A percentile compares a stretch with the other conserved stretches of the same genome.
These are phyloP conservation scores for Morpho helenor DNA, from an alignment of 2,888 invertebrate genomes.

Conservation along the genomic window DNA sequence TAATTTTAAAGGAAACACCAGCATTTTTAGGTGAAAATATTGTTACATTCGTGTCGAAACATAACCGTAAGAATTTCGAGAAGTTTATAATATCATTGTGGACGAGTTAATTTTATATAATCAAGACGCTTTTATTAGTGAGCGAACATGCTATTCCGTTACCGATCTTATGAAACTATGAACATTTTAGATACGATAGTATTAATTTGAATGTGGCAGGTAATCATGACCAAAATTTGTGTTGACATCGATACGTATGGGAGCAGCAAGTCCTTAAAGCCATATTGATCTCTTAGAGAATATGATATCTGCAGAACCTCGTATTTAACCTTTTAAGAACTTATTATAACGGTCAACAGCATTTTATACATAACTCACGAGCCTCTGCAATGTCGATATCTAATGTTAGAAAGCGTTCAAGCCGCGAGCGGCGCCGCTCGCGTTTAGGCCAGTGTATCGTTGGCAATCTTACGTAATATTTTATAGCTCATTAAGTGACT, in stretches of 20 bases:
- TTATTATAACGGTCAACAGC: constrained; percentile 58
- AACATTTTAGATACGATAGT: constrained; percentile 35
- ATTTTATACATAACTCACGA: constrained; percentile 53
- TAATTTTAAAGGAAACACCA: constrained; percentile 45
- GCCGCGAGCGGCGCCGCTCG: constrained; percentile 35
- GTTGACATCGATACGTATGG: constrained; percentile 50
- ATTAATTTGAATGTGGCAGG: constrained; percentile 53
- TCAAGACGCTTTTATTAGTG: constrained; percentile 22
- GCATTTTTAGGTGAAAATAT: constrained; percentile 16
- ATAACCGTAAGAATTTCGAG: background rate
- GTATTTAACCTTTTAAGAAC: constrained; percentile 60
- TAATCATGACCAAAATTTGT: constrained; percentile 36
- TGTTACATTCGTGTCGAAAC: constrained; percentile 10
- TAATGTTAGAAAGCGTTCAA: constrained; percentile 43
- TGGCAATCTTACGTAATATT: constrained; percentile 70
- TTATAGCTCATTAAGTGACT: constrained; percentile 76
- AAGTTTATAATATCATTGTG: constrained; percentile 2
- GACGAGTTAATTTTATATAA: constrained; percentile 10
- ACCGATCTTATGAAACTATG: constrained; percentile 41
- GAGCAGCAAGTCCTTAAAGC: constrained; percentile 53
- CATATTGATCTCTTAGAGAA: constrained; percentile 72
- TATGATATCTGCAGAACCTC: constrained; percentile 39
- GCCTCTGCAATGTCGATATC: constrained; percentile 57
- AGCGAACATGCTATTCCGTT: constrained; percentile 45
- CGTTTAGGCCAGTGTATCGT: constrained; percentile 72